Conservation (phyloP, 2,113 vertebrate genomes). For the Balaenoptera acutorostrata region DNA sequence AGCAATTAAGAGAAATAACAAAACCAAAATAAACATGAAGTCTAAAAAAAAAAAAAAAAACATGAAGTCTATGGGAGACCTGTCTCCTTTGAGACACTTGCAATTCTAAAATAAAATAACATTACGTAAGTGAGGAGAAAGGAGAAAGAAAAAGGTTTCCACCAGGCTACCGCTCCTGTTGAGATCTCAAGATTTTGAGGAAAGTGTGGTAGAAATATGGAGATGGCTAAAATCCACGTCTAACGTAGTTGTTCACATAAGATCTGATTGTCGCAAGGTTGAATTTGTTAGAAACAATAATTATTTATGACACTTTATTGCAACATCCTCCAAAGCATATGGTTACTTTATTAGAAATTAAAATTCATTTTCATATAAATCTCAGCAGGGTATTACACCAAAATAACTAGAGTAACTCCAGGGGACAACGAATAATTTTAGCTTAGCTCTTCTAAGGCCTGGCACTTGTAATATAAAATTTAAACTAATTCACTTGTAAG, state of each 20-base stretch:
- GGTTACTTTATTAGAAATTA: conserved; percentile 80
- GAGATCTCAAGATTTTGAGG: background rate
- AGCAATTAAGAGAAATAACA: conserved; percentile 13
- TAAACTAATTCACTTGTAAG: conserved; percentile 72
- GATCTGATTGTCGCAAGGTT: conserved; percentile 67
- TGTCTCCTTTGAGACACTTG: background rate
- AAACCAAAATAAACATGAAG: background rate
- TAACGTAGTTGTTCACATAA: conserved; percentile 56
- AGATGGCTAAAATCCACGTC: conserved; percentile 46
- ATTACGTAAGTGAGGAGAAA: background rate
- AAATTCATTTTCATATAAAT: conserved; percentile 80
- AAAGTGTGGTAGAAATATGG: background rate
- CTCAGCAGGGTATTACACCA: conserved; percentile 70
- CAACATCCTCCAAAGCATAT: conserved; percentile 74
- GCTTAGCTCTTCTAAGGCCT: conserved; percentile 51
- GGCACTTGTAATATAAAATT: conserved; percentile 58
- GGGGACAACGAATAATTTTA: conserved; percentile 73
- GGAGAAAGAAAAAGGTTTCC: background rate
- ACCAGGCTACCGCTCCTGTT: background rate
- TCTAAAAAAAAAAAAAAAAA: no score
- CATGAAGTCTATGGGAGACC: background rate
- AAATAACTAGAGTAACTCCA: conserved; percentile 74
- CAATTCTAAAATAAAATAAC: background rate
- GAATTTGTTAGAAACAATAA: conserved; percentile 73
- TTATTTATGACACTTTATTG: conserved; percentile 77